These are phyloP conservation scores for Glandiceps talaboti DNA, from an alignment of 53 echinoderm and acorn worm species.

Conservation along the genomic window DNA sequence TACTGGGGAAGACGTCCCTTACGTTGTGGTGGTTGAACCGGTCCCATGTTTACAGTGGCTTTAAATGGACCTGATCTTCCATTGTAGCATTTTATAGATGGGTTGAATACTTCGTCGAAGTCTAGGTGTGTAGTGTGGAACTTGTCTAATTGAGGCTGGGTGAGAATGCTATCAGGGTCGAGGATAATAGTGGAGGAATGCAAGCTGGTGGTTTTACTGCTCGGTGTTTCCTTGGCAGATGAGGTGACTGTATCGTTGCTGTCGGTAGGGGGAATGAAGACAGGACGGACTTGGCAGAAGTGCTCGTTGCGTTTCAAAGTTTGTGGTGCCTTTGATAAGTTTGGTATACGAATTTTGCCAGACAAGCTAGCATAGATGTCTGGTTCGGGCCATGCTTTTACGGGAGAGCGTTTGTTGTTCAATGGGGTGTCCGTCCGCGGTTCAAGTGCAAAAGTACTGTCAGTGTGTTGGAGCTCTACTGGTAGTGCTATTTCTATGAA, in stretches of 20 bases:
- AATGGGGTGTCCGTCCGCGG: too few relatives aligned
- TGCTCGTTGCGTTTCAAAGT: background rate
- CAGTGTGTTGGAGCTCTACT: background rate
- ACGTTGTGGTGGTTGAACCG: too few relatives aligned
- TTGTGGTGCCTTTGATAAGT: background rate
- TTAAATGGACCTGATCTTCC: too few relatives aligned
- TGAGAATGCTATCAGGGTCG: too few relatives aligned
- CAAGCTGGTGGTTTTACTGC: slow-evolving; percentile 6
- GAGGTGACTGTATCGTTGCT: background rate
- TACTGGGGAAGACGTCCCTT: too few relatives aligned
- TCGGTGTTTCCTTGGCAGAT: slow-evolving; percentile 8
- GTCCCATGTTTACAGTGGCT: too few relatives aligned
- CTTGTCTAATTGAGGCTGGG: too few relatives aligned
- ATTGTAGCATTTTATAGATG: too few relatives aligned
- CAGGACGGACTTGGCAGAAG: background rate
- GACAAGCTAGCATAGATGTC: too few relatives aligned
- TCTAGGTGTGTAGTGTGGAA: too few relatives aligned
- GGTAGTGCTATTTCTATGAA: too few relatives aligned
- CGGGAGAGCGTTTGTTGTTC: background rate
- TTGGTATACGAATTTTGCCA: background rate
- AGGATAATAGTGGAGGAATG: slow-evolving; percentile 8
- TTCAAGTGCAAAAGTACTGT: background rate
- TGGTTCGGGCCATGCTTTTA: background rate
- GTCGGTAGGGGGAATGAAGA: background rate
- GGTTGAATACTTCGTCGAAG: too few relatives aligned